Conservation (phyloP, 1,140 invertebrate species). For the Drosophila kepulauana region DNA sequence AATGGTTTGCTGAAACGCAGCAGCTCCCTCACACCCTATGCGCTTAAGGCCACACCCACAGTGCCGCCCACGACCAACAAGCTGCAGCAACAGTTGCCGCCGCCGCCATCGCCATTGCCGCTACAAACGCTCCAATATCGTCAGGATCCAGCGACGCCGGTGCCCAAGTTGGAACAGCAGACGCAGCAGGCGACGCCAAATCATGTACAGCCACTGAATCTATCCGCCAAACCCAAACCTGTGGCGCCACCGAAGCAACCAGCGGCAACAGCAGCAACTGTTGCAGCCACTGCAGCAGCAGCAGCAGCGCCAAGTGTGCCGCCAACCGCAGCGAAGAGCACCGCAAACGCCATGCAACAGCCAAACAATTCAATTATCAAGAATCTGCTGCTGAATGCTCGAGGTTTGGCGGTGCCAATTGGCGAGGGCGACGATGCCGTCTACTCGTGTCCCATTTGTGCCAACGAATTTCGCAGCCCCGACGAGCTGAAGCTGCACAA, state of each 20-base stretch:
- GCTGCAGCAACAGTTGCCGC: constrained; percentile 48
- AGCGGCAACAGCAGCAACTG: background rate
- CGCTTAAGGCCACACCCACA: constrained; percentile 5
- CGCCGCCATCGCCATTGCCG: constrained; percentile 47
- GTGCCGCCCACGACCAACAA: background rate
- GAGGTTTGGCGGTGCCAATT: constrained; percentile 85
- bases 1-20: constrained; percentile 64
- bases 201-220: constrained; percentile 48
- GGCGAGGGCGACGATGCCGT: constrained; percentile 86
- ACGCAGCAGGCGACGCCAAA: constrained; percentile 23
- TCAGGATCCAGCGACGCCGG: constrained; percentile 61
- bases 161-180: constrained; percentile 58
- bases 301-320: constrained; percentile 3
- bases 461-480: constrained; percentile 88
- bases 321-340: constrained; percentile 12
- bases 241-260: background rate
- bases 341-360: constrained; percentile 20
- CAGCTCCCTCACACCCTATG: constrained; percentile 22
- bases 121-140: constrained; percentile 68
- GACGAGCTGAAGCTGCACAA: constrained; percentile 90
- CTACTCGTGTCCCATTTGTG: constrained; percentile 88
- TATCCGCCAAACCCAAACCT: constrained; percentile 55
- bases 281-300: background rate
- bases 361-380: constrained; percentile 92
- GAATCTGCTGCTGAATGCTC: constrained; percentile 91